A percentile compares a stretch with the other conserved stretches of the same genome.
Conservation (phyloP, 37 sponge, comb jelly and placozoan genomes). For the Amphimedon queenslandica region DNA sequence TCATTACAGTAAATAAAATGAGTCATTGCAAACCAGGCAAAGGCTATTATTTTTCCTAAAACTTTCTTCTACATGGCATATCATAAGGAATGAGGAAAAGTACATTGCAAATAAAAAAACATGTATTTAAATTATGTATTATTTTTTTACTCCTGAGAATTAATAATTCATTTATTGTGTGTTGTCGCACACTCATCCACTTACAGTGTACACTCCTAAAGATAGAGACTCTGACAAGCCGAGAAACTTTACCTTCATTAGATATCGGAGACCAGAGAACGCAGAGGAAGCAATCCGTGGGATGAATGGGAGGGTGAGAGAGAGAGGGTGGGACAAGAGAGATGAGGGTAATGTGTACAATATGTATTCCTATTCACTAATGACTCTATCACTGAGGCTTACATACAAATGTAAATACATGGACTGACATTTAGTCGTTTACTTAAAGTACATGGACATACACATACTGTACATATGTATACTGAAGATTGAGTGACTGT, state of each 20-base stretch:
- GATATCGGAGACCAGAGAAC: constrained; percentile 49
- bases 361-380: not conserved
- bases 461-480: not conserved
- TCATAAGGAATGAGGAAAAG: too few relatives aligned
- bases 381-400: not conserved
- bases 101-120: too few relatives aligned
- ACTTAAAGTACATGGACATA: too few relatives aligned
- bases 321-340: not conserved
- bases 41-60: too few relatives aligned
- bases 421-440: too few relatives aligned
- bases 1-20: too few relatives aligned
- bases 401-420: not conserved
- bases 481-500: not conserved
- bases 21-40: too few relatives aligned
- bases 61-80: too few relatives aligned
- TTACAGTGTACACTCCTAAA: constrained; percentile 45
- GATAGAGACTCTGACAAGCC: constrained; percentile 50
- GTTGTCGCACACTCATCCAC: too few relatives aligned
- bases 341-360: not conserved
- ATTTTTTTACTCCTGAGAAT: too few relatives aligned
- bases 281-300: constrained; percentile 58
- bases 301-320: constrained; percentile 54
- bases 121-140: too few relatives aligned
- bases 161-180: too few relatives aligned
- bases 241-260: constrained; percentile 53